phyloP scores from a whole-genome alignment of 64 coral and sea anemone genomes.

The Cladopsammia gracilis region DNA sequence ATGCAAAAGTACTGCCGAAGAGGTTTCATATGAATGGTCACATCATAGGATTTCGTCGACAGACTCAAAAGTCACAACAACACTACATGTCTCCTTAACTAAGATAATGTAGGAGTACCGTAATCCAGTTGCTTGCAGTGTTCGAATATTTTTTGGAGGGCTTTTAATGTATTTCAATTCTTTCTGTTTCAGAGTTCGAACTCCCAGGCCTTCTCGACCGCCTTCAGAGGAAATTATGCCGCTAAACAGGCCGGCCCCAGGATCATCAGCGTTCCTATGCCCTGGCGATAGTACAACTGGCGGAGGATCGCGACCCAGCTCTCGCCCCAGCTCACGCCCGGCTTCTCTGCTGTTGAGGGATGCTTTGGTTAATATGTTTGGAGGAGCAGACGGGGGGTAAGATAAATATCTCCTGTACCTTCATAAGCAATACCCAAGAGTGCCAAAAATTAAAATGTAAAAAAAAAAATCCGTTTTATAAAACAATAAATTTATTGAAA shows the following conservation, averaged over 20 bases:
- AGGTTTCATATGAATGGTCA: too few relatives aligned
- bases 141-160: too few relatives aligned
- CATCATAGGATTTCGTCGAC: too few relatives aligned
- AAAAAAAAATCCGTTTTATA: too few relatives aligned
- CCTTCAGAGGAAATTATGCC: conserved; percentile 13
- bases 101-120: too few relatives aligned
- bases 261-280: neutral
- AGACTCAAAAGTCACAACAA: too few relatives aligned
- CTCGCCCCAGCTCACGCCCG: conserved; percentile 42
- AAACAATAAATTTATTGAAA: too few relatives aligned
- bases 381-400: neutral
- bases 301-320: conserved; percentile 28
- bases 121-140: too few relatives aligned
- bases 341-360: conserved; percentile 35
- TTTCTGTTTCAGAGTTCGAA: neutral
- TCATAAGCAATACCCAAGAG: too few relatives aligned
- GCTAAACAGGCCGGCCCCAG: neutral
- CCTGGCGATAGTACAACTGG: neutral
- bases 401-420: neutral
- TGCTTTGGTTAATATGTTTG: conserved; percentile 26
- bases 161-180: neutral
- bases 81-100: too few relatives aligned
- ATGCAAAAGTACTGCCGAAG: too few relatives aligned
- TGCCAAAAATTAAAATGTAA: too few relatives aligned
- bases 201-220: conserved; percentile 30